These are phyloP conservation scores for Andrena marginata DNA, from an alignment of 2,888 invertebrate genomes.

Conservation along the genomic window DNA sequence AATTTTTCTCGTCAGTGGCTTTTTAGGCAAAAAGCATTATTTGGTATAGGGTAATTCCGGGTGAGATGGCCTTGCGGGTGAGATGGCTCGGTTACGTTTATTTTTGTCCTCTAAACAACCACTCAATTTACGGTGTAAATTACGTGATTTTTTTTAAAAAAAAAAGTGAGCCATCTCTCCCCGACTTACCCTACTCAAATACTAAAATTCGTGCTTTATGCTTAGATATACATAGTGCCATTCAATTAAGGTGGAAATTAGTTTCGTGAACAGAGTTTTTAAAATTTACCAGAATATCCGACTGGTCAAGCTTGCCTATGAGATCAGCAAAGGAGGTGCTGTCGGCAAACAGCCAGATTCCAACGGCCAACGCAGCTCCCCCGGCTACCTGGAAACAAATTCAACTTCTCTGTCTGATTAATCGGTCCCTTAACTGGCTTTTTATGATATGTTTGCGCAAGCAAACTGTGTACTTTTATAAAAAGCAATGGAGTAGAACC, in stretches of 20 bases:
- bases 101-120: no score
- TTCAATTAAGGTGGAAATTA: background rate
- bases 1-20: no score
- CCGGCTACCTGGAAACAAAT: conserved; percentile 86
- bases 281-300: conserved; percentile 75
- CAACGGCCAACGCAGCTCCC: conserved; percentile 88
- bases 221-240: no score
- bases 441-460: background rate
- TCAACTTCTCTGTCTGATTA: background rate
- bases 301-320: conserved; percentile 76
- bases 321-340: conserved; percentile 88
- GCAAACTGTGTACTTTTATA: background rate
- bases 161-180: no score
- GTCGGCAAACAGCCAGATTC: conserved; percentile 90
- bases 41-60: no score
- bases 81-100: no score
- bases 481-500: background rate
- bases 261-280: background rate
- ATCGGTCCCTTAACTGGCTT: background rate
- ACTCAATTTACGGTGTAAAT: no score
- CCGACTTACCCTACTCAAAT: no score
- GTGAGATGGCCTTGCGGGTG: no score
- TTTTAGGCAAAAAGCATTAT: no score
- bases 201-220: no score
- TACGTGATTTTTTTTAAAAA: no score